Conservation (phyloP, 2,797 vertebrate genomes). For the Macropodus opercularis region DNA sequence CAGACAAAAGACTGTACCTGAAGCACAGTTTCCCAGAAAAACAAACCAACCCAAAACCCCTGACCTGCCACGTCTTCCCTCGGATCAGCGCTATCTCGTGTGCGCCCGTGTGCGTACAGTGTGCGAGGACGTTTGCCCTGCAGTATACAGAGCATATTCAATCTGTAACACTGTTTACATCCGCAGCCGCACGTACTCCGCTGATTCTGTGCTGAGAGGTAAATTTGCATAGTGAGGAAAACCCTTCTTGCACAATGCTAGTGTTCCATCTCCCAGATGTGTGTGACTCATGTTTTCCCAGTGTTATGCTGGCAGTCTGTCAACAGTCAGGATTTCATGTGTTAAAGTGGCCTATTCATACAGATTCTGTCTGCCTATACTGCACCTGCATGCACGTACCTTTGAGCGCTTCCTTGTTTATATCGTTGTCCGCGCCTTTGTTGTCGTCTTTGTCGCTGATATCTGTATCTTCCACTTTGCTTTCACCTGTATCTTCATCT, state of each 20-base stretch:
- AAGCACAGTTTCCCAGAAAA: neutral
- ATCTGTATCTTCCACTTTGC: constrained; percentile 37
- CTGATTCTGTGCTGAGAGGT: constrained; percentile 11
- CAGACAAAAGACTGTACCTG: constrained; percentile 2
- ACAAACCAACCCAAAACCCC: neutral
- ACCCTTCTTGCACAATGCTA: constrained; percentile 11
- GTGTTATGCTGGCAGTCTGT: constrained; percentile 17
- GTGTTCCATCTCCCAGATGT: constrained; percentile 18
- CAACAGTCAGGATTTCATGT: constrained; percentile 13
- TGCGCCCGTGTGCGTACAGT: neutral
- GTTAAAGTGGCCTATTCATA: constrained; percentile 25
- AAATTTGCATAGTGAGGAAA: constrained; percentile 16
- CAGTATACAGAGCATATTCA: constrained; percentile 2
- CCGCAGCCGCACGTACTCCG: neutral
- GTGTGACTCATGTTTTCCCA: constrained; percentile 27
- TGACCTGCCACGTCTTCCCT: constrained; percentile 3
- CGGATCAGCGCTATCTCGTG: constrained; percentile 11
- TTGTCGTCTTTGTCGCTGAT: constrained; percentile 20
- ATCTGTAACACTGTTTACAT: constrained; percentile 16
- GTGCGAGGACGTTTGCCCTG: constrained; percentile 1
- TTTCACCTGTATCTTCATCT: constrained; percentile 37
- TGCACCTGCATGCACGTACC: constrained; percentile 42
- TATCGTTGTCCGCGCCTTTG: neutral
- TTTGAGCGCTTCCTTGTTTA: constrained; percentile 44
- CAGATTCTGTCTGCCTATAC: constrained; percentile 10